A percentile compares a stretch with the other conserved stretches of the same genome.
phyloP scores from a whole-genome alignment of 2,888 invertebrate genomes.

The Melanostoma scalare region DNA sequence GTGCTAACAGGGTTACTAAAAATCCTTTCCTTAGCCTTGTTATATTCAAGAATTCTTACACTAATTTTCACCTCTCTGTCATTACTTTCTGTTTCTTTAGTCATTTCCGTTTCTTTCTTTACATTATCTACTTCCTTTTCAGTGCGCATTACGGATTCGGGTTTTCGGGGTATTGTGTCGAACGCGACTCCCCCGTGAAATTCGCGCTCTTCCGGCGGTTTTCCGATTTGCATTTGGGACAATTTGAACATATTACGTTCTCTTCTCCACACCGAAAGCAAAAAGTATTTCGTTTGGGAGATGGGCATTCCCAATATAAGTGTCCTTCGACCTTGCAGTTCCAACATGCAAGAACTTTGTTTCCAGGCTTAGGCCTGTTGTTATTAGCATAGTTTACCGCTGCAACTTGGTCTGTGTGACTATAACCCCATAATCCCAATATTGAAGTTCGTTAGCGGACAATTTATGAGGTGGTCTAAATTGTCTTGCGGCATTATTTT shows the following conservation, averaged over 20 bases:
- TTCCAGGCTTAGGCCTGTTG: no score
- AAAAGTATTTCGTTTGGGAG: background rate
- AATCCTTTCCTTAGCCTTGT: no score
- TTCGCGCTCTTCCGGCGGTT: background rate
- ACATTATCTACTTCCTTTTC: no score
- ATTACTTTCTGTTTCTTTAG: no score
- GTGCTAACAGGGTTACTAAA: no score
- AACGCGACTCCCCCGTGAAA: background rate
- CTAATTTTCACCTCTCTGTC: no score
- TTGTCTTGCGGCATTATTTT: background rate
- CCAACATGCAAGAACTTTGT: background rate
- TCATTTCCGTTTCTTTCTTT: background rate
- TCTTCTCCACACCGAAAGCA: background rate
- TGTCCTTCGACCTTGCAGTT: background rate
- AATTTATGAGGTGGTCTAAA: background rate
- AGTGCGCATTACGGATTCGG: background rate
- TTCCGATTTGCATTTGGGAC: background rate
- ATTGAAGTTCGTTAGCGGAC: no score
- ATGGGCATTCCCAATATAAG: slow-evolving; percentile 6
- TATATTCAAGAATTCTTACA: background rate
- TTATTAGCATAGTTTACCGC: no score
- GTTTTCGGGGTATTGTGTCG: background rate
- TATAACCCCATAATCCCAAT: no score
- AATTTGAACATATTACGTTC: background rate
- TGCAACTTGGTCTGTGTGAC: no score